Conservation (phyloP, 2,888 invertebrate genomes). For the Lasioglossum calceatum region DNA sequence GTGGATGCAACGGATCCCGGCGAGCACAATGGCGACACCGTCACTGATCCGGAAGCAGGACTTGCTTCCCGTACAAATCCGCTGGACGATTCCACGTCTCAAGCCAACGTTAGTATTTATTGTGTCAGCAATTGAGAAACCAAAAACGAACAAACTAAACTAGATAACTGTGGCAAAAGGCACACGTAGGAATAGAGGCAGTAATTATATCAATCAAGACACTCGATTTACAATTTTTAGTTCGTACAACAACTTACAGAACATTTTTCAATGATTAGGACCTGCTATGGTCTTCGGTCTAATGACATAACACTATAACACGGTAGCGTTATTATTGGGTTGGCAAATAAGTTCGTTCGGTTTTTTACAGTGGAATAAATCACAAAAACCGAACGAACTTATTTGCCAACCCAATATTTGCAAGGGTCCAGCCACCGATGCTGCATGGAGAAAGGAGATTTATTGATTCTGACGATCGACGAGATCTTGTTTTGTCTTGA, state of each 20-base stretch:
- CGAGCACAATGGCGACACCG: constrained; percentile 72
- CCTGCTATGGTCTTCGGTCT: background rate
- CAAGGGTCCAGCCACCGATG: background rate
- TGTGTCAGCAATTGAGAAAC: constrained; percentile 25
- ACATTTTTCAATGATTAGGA: no score
- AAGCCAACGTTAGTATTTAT: constrained; percentile 80
- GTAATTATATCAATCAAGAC: constrained; percentile 21
- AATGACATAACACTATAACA: constrained; percentile 26
- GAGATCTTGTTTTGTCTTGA: constrained; percentile 1
- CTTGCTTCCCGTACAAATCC: constrained; percentile 77
- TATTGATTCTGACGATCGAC: no score
- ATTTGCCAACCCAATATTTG: background rate
- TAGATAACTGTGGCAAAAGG: constrained; percentile 48
- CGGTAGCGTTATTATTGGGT: background rate
- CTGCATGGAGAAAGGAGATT: no score
- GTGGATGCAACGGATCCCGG: constrained; percentile 80
- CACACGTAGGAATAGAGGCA: constrained; percentile 46
- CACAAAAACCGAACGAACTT: no score
- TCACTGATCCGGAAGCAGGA: constrained; percentile 74
- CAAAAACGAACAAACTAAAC: background rate
- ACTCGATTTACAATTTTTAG: background rate
- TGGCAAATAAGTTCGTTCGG: no score
- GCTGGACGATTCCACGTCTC: constrained; percentile 78
- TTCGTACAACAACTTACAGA: no score
- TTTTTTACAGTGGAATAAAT: no score